Conservation (phyloP, 2,888 invertebrate genomes). For the Drosophila lutescens region DNA sequence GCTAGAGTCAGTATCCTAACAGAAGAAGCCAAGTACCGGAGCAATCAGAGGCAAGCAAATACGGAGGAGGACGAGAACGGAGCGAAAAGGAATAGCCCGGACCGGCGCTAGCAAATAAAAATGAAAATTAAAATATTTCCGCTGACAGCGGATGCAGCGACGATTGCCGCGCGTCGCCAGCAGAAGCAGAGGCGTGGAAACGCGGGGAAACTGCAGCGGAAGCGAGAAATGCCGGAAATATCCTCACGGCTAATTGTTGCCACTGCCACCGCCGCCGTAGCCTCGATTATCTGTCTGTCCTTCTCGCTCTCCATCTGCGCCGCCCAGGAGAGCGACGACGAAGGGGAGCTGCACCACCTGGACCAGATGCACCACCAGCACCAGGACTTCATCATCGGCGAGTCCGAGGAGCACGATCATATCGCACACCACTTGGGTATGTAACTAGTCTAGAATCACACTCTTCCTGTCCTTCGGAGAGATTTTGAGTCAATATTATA, state of each 20-base stretch:
- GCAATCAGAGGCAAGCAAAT: constrained; percentile 18
- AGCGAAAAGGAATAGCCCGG: constrained; percentile 18
- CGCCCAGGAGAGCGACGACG: constrained; percentile 72
- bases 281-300: constrained; percentile 49
- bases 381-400: constrained; percentile 73
- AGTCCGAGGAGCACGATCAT: constrained; percentile 81
- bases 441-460: constrained; percentile 16
- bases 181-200: constrained; percentile 7
- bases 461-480: background rate
- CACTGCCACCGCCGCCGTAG: constrained; percentile 62
- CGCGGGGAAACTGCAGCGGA: constrained; percentile 77
- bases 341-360: constrained; percentile 68
- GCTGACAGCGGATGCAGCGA: constrained; percentile 68
- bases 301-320: constrained; percentile 24
- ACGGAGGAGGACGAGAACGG: constrained; percentile 17
- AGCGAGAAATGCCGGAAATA: constrained; percentile 82
- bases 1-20: constrained; percentile 1
- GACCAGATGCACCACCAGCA: constrained; percentile 70
- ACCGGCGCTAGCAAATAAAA: constrained; percentile 16
- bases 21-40: constrained; percentile 12
- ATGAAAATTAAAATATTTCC: constrained; percentile 75
- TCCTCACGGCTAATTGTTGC: constrained; percentile 81
- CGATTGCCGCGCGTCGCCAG: constrained; percentile 20
- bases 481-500: too few species aligned
- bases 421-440: constrained; percentile 82